Base-by-base conservation (phyloP, 2,797 vertebrate species). In the Loriculus beryllinus region DNA sequence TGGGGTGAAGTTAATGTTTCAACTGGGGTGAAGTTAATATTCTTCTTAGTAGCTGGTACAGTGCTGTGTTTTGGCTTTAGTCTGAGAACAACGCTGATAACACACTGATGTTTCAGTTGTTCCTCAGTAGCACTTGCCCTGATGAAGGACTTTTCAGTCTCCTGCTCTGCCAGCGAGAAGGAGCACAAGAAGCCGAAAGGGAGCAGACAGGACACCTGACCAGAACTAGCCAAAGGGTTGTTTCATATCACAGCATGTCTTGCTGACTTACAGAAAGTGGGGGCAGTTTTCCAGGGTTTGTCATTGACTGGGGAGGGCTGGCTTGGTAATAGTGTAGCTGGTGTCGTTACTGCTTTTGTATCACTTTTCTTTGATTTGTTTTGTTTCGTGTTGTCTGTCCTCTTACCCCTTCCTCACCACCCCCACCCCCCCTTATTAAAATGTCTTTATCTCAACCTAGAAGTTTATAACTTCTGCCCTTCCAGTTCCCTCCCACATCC, bases 161-260 rank as follows among this genome's bases (percentile, higher is more conserved):
- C 22, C 1, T 35, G 56, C 15, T 60, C 17, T 62, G 67, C 14
- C 37, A 70, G 33, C 28, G 52, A 59, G 60, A 8, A 25, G 65
- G 20, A 25, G n/a, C 70, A 52, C 60, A 62, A 26, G 64, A 67
- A 59, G 48, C 87, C 59, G 56, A 33, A 62, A 69, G 49, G 56
- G 62, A 51, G 26, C 80, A 39, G 71, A 43, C 47, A 49, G 65
- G 49, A 54, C 40, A 69, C 56, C 75, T 90, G 70, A 45, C 26
- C 43, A 23, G 75, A 76, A 22, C 63, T 80, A 59, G 47, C 23
- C 0, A 0, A 39, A 75, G 33, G 33, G 28, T 3, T 25, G 1
- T 25, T 56, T 35, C 1, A 0, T 9, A 14, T 42, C 21, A 8
- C 17, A 35, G 5, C 25, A 20, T 57, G 33, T 48, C 20, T 4